A percentile compares a stretch with the other conserved stretches of the same genome.
Evolutionary conservation across 2,113 vertebrate genomes (phyloP).

Genomic region (Cariama cristata): DNA sequence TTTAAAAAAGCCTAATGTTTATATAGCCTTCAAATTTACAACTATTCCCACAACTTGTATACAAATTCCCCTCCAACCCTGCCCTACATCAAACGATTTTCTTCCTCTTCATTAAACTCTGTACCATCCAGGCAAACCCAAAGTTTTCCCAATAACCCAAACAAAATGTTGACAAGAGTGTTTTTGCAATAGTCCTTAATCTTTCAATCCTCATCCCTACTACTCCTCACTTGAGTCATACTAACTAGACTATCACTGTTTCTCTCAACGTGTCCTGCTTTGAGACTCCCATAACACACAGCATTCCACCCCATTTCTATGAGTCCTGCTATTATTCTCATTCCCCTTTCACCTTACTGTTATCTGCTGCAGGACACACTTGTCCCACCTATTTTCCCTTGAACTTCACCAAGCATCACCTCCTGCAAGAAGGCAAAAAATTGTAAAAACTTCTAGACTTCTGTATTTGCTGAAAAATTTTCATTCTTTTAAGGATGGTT

Average conservation of each 20-base stretch:
- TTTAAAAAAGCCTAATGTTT: not conserved
- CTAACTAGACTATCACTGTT: not conserved
- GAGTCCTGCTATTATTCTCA: not conserved
- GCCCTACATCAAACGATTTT: not conserved
- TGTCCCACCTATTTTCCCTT: slow-evolving; percentile 2
- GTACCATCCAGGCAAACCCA: not conserved
- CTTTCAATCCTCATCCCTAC: not conserved
- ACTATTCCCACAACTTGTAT: not conserved
- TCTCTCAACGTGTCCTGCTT: not conserved
- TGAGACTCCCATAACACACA: not conserved
- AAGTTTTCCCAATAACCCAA: not conserved
- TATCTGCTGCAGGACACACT: not conserved
- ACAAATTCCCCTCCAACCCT: not conserved
- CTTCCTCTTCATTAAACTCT: not conserved
- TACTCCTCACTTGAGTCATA: not conserved
- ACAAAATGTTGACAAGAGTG: not conserved
- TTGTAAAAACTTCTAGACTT: not conserved
- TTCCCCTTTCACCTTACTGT: slow-evolving; percentile 12
- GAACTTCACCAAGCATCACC: slow-evolving; percentile 4
- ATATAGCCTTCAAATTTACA: not conserved
- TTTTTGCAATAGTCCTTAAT: not conserved
- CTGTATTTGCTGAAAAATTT: not conserved
- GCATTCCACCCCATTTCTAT: not conserved
- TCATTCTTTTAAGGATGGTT: not conserved
- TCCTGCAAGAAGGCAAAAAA: not conserved